A percentile compares a stretch with the other conserved stretches of the same genome.
Conservation (phyloP, 2,888 invertebrate genomes). For the Priocnemis perturbator region DNA sequence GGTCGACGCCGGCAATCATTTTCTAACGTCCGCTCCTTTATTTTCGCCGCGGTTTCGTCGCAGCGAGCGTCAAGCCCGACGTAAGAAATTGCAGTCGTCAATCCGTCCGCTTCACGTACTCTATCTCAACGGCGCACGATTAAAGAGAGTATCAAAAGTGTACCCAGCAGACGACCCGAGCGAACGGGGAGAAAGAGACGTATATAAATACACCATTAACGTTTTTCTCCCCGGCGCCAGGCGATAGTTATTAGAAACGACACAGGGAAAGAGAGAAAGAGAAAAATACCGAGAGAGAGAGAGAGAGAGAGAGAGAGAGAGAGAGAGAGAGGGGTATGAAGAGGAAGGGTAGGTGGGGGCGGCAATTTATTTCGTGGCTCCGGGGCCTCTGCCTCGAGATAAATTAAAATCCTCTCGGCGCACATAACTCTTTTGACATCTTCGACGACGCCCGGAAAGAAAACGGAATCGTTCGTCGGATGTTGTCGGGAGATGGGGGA, state of each 20-base stretch:
- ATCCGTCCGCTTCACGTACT: background rate
- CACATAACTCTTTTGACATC: background rate
- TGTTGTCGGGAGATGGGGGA: background rate
- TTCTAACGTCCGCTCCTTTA: too few species aligned
- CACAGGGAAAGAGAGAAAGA: background rate
- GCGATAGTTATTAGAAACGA: too few species aligned
- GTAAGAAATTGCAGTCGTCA: too few species aligned
- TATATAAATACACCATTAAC: conserved; percentile 17
- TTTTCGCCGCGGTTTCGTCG: too few species aligned
- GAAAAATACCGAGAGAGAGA: background rate
- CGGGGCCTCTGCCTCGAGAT: conserved; percentile 23
- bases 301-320: background rate
- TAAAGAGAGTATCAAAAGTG: conserved; percentile 8
- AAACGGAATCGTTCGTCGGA: background rate
- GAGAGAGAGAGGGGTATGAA: too few species aligned
- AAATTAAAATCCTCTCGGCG: conserved; percentile 35
- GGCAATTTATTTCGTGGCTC: conserved; percentile 36
- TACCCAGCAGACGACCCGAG: conserved; percentile 16
- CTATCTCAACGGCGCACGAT: background rate
- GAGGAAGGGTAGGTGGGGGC: too few species aligned
- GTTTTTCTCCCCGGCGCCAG: conserved; percentile 14
- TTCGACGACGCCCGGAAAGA: background rate
- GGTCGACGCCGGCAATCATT: too few species aligned
- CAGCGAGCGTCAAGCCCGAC: too few species aligned
- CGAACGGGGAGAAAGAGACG: conserved; percentile 22